Base-by-base conservation (phyloP, 2,797 vertebrate genomes). In the Myiotriccus ornatus region DNA sequence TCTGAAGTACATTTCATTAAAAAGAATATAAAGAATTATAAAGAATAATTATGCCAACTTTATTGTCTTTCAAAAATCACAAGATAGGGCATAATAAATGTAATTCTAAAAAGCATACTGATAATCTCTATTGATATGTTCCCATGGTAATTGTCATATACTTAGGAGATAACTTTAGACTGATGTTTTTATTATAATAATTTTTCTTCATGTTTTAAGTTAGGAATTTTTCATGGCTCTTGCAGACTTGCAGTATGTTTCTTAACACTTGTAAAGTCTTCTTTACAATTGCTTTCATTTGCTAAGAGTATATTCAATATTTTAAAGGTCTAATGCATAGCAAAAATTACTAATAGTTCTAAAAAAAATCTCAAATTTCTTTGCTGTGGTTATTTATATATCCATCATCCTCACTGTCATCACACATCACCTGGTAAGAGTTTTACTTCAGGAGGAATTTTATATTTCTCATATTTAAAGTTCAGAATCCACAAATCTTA, bases 391-490 rank as follows among this genome's bases (percentile, higher is more conserved):
- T 78, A n/a, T 60, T 41, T 55, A 10, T 78, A 22, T 81, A n/a
- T 59, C n/a, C 30, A 63, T 49, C 15, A 64, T 47, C n/a, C 37
- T 34, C 16, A 1, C 5, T 44, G 25, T 55, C 55, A 64, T 83
- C 63, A 73, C 15, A n/a, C 4, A 50, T 64, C n/a, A 7, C 21
- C 11, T 76, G 6, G 9, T 46, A 91, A 79, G 12, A 76, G 39
- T 76, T 91, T 86, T 41, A 84, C 11, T 87, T 76, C 52, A 70
- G 75, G 55, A 84, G 15, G 39, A 70, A 56, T 91, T 91, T 96
- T 93, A 90, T 57, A 88, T 97, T 95, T 96, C 79, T 83, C 56
- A 65, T 89, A 52, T 95, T 96, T 83, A 89, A 96, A 90, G 88
- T 95, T 94, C 91, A 92, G 44, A 94, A 95, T 89, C 55, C 65